phyloP scores from a whole-genome alignment of 2,797 vertebrate genomes.

The Meriones psammophilus region DNA sequence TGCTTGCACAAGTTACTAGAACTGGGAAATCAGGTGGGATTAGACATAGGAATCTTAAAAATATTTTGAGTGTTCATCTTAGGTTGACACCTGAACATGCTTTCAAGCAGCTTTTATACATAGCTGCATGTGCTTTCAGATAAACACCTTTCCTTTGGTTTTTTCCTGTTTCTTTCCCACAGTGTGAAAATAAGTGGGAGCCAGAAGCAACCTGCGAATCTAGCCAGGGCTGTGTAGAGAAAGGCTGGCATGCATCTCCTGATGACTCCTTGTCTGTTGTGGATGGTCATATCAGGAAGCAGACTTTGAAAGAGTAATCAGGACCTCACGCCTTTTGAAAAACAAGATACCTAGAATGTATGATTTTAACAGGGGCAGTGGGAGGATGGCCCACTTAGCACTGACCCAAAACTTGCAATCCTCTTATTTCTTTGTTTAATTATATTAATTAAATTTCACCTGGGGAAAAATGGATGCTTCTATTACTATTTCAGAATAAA shows the following conservation, averaged over 20 bases:
- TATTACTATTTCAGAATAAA: not conserved
- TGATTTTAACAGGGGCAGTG: fast-evolving
- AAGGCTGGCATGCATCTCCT: constrained; percentile 81
- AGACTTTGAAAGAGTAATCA: constrained; percentile 85
- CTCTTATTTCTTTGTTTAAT: not conserved
- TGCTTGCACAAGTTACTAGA: not conserved
- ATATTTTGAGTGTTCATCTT: not conserved
- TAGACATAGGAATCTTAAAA: not conserved
- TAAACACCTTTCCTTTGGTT: not conserved
- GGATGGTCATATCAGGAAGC: constrained; percentile 83
- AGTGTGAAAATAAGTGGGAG: constrained; percentile 83
- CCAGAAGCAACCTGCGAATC: constrained; percentile 85
- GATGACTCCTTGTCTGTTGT: constrained; percentile 83
- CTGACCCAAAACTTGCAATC: not conserved
- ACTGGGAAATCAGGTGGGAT: not conserved
- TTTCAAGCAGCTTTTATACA: not conserved
- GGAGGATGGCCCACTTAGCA: not conserved
- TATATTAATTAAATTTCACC: constrained; percentile 13
- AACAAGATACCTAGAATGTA: constrained; percentile 73
- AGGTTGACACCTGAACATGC: not conserved
- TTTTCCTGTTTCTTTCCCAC: constrained; percentile 56
- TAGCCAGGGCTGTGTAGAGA: constrained; percentile 83
- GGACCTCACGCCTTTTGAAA: constrained; percentile 80
- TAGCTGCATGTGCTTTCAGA: not conserved
- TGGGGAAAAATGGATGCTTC: not conserved